Conservation (phyloP, 2,888 invertebrate genomes). For the Netelia melanura region DNA sequence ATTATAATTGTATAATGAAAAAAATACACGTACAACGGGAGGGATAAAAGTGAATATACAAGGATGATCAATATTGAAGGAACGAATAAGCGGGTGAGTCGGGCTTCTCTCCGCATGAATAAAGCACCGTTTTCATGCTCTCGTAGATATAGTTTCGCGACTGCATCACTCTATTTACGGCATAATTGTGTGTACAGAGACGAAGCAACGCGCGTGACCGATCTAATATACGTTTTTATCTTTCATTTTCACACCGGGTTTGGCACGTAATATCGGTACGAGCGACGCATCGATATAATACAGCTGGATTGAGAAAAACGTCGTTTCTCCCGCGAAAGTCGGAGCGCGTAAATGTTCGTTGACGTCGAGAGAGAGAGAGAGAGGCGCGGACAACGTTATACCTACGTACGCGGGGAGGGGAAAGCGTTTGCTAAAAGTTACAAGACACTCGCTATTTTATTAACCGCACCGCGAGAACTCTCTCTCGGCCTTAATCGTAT, state of each 20-base stretch:
- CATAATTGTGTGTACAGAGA: constrained; percentile 9
- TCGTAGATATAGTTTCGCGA: not conserved
- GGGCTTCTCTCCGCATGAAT: not conserved
- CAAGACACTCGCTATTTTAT: constrained; percentile 34
- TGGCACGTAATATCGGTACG: constrained; percentile 6
- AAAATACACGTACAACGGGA: not conserved
- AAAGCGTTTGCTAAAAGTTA: constrained; percentile 42
- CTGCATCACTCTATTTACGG: not conserved
- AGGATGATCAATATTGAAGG: not conserved
- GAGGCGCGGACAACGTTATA: constrained; percentile 36
- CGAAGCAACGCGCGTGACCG: not conserved
- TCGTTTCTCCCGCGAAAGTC: constrained; percentile 50
- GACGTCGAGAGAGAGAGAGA: not conserved
- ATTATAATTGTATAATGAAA: constrained; percentile 32
- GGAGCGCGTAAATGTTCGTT: constrained; percentile 6
- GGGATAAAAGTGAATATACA: not conserved
- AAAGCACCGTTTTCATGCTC: not conserved
- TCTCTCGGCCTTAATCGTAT: constrained; percentile 68
- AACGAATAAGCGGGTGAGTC: not conserved
- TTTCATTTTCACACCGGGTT: constrained; percentile 9
- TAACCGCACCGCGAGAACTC: constrained; percentile 26
- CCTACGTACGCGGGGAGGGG: constrained; percentile 59
- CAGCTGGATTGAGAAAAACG: constrained; percentile 15
- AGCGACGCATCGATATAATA: not conserved
- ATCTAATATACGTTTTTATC: not conserved